Percentiles rank a stretch among this genome's conserved stretches.
phyloP scores from a whole-genome alignment of 2,888 invertebrate genomes.

The Apamea sordens region DNA sequence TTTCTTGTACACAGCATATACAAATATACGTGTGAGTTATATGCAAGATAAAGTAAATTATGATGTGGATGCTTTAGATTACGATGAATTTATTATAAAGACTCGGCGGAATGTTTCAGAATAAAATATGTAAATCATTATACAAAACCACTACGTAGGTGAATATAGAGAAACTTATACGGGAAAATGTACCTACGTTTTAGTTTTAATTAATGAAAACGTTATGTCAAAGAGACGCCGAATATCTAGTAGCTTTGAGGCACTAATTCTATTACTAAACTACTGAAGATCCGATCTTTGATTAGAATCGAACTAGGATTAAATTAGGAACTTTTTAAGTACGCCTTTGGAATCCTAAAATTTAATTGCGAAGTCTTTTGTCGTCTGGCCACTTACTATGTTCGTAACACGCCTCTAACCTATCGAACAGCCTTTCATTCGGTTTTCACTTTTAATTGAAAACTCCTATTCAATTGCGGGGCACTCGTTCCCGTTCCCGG shows the following conservation, averaged over 20 bases:
- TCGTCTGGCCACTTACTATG: slow-evolving; percentile 63
- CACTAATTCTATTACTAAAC: slow-evolving; percentile 37
- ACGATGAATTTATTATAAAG: slow-evolving; percentile 65
- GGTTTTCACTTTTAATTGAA: slow-evolving; percentile 74
- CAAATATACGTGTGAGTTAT: slow-evolving; percentile 59
- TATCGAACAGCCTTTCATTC: slow-evolving; percentile 69
- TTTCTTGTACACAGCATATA: slow-evolving; percentile 47
- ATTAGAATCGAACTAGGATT: slow-evolving; percentile 49
- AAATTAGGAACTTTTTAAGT: slow-evolving; percentile 57
- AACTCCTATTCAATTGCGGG: slow-evolving; percentile 69
- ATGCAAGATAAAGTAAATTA: slow-evolving; percentile 67
- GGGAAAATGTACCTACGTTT: slow-evolving; percentile 16
- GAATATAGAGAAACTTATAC: slow-evolving; percentile 30
- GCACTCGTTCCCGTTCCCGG: slow-evolving; percentile 57
- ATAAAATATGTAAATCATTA: slow-evolving; percentile 58
- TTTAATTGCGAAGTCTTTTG: slow-evolving; percentile 76
- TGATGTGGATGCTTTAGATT: slow-evolving; percentile 63
- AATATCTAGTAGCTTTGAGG: slow-evolving; percentile 30
- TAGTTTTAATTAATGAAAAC: slow-evolving; percentile 19
- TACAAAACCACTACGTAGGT: slow-evolving; percentile 39
- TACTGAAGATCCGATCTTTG: slow-evolving; percentile 40
- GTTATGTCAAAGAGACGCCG: not conserved
- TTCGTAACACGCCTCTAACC: slow-evolving; percentile 62
- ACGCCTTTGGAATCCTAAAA: slow-evolving; percentile 64
- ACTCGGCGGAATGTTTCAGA: slow-evolving; percentile 48